These are phyloP conservation scores for Corynorhinus townsendii DNA, from an alignment of 2,113 vertebrate genomes.

Conservation along the genomic window DNA sequence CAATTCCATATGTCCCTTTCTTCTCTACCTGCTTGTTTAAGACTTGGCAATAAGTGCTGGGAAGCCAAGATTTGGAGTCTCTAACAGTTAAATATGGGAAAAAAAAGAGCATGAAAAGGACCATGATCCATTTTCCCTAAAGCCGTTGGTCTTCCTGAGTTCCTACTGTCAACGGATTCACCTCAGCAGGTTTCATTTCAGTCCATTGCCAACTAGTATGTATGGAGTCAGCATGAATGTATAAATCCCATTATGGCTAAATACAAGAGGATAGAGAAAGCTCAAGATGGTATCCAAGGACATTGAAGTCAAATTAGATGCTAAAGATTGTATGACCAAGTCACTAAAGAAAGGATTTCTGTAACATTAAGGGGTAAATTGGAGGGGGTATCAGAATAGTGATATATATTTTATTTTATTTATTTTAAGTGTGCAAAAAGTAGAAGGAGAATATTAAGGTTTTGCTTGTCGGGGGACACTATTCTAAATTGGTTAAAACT, in stretches of 20 bases:
- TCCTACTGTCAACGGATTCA: conserved; percentile 36
- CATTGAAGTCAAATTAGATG: neutral
- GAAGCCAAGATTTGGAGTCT: neutral
- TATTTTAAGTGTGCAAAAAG: neutral
- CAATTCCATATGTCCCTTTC: neutral
- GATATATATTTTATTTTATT: neutral
- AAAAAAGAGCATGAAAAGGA: neutral
- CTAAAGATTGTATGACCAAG: neutral
- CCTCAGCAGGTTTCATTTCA: conserved; percentile 40
- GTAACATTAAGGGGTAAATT: neutral
- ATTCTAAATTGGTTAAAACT: neutral
- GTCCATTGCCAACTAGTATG: conserved; percentile 24
- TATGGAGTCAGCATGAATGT: conserved; percentile 18
- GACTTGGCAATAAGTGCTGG: neutral
- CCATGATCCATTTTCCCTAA: neutral
- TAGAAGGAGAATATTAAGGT: neutral
- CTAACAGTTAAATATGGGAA: neutral
- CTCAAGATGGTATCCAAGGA: neutral
- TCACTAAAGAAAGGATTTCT: neutral
- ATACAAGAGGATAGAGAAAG: neutral
- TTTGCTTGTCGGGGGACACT: neutral
- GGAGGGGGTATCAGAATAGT: neutral
- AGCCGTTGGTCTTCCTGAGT: conserved; percentile 40
- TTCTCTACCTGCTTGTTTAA: neutral
- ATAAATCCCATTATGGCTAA: conserved; percentile 9